Evolutionary conservation across 2,888 invertebrate genomes (phyloP), one percentile per base, ranked within the genome.

Genomic region (Idaea straminata): DNA sequence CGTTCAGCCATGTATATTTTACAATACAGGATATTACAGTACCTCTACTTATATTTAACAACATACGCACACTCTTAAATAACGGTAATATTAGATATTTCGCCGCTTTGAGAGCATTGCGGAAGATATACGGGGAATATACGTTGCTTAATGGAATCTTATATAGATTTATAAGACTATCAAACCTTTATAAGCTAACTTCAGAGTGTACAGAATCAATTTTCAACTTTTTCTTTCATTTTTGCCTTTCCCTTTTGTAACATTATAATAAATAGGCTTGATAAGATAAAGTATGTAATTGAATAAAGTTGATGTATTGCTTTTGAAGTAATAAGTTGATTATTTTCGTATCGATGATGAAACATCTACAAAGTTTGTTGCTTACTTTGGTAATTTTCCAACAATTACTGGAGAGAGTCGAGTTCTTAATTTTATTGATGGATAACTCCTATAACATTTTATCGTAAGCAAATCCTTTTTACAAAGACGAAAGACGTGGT

Each of bases 311-410:
- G 35, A 15, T 35, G 6, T 63, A 3, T 57, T 10, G 13, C 70
- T 73, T 62, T 66, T 7, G 47, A 47, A 47, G 47, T 47, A 47
- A 4, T 47, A 47, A 47, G 13, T 47, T 47, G 25, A 47, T 47
- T 13, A 47, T 47, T 47, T 47, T 47, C 47, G 47, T 47, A 47
- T 47, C 13, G 47, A 47, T 47, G 13, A 47, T 47, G 13, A 47
- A 47, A 47, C 47, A 13, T 47, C 47, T 47, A 47, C 47, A 47
- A 47, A 47, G 47, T 47, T 47, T 47, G 47, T 10, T 47, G 47
- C 47, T 47, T 47, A 47, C 25, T 60, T 15, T 60, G 15, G 15
- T 25, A 25, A 34, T 16, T 25, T 15, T 25, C 10, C 15, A 60
- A 60, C 15, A 36, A 36, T 13, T 61, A n/a, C 15, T 13, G 47